Base-by-base conservation (phyloP, 2,113 vertebrate genomes). In the Panthera uncia region DNA sequence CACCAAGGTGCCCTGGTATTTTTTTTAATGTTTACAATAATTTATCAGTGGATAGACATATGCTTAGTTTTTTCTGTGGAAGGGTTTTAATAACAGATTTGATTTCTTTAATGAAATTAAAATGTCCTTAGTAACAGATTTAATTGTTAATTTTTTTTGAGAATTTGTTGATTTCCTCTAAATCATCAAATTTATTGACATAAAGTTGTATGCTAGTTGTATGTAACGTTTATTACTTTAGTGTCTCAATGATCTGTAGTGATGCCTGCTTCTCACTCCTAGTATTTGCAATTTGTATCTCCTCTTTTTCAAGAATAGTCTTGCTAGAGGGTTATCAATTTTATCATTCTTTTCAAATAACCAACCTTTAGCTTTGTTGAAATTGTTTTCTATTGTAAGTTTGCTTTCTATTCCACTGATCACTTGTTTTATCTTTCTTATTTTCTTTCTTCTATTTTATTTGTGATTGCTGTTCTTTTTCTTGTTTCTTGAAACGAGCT, bases 321-420 rank as follows among this genome's bases (percentile, higher is more conserved):
- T 80, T 93, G 14, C 66, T 89, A 80, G 2, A 3, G 7, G 3
- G 19, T 80, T 93, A 68, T 85, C 61, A 52, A 21, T 85, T 83
- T 68, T 69, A 92, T 33, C 82, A 79, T n/a, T 68, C n/a, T 95
- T 95, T 96, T 55, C 5, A 55, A 84, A 89, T 13, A 95, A 84
- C 15, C 2, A 92, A 83, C 6, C 8, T 55, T 92, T 80, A 86
- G 16, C 23, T 88, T 91, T 76, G 11, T 23, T 61, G 63, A 78
- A 91, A 82, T 50, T 94, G 45, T 69, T 93, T 45, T 74, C n/a
- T 66, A 25, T 33, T 25, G 1, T 55, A 81, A 65, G 19, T 73
- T 90, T 31, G 7, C 76, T 90, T 95, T 45, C 5, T 92, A 66
- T 78, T 55, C 48, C 29, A 68, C 21, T 78, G 45, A 89, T 79